Evolutionary conservation across 2,888 invertebrate species (phyloP), one percentile per base, ranked within the genome.

Genomic region (Metacarcinus magister): DNA sequence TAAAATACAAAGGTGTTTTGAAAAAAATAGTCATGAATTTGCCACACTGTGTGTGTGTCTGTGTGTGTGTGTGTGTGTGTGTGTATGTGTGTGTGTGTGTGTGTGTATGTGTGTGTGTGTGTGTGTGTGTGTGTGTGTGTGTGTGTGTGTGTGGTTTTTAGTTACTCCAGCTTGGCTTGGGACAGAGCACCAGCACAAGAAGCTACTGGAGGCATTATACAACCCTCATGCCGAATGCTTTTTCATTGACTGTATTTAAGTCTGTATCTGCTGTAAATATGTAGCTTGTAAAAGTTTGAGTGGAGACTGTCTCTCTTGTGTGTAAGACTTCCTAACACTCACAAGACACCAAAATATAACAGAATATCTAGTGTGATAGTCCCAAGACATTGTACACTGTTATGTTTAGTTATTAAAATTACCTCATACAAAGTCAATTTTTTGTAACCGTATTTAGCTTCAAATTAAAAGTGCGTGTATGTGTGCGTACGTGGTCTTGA

Each of bases 201-300:
- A 87, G 87, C 87, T 48, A 28, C 91, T n/a, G 46, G 94, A 93
- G 94, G 94, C 96, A 92, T 96, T 94, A 94, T 96, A 94, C 75
- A 89, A 60, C 89, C 89, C 95, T 43, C 92, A 95, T 93, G 95
- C 93, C 93, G 93, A 90, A 43, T 90, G 93, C 92, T 93, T 95
- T 93, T 93, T 95, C 89, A 93, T 82, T 94, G 94, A 90, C 94
- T 94, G 90, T 95, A 95, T 95, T 95, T 95, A 95, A 95, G 95
- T 92, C 93, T 95, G 93, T 92, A 93, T 95, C 93, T 44, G 95
- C 95, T 95, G 95, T 95, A 95, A 28, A 95, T 95, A 95, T 39
- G 75, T 93, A 90, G 95, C 95, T 95, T 95, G 87, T 87, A 32
- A 87, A 87, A 39, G 39, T n/a, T 87, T 87, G 87, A 87, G 87